These are phyloP conservation scores for Brachyistius frenatus DNA, from an alignment of 2,113 vertebrate species.

Conservation along the genomic window DNA sequence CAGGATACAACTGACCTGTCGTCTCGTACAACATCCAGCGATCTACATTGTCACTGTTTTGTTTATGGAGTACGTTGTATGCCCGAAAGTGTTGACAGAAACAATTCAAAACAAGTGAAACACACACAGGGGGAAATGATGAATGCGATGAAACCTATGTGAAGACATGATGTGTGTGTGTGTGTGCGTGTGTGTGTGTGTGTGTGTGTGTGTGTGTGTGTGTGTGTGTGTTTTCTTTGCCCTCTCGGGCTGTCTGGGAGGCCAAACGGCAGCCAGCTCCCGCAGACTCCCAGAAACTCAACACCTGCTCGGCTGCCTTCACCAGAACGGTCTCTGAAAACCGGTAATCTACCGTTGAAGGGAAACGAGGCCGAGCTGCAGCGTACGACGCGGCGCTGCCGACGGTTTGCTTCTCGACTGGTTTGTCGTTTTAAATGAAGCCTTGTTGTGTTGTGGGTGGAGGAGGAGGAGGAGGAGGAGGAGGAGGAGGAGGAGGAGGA, in stretches of 20 bases:
- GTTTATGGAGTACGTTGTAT: too few relatives aligned
- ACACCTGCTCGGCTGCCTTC: conserved; percentile 38
- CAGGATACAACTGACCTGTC: too few relatives aligned
- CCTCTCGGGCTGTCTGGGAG: conserved; percentile 26
- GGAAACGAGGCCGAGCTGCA: not conserved
- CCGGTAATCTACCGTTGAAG: conserved; percentile 46
- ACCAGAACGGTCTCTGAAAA: conserved; percentile 25
- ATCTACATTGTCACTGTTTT: too few relatives aligned
- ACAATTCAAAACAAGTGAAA: not conserved
- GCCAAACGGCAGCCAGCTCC: conserved; percentile 32
- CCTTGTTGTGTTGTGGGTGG: conserved; percentile 61
- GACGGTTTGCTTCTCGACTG: conserved; percentile 22
- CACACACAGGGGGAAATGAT: too few relatives aligned
- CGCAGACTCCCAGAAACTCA: conserved; percentile 41
- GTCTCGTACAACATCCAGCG: too few relatives aligned
- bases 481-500: conserved; percentile 39
- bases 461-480: conserved; percentile 25
- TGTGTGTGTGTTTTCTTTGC: conserved; percentile 42
- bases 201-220: not conserved
- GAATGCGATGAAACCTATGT: too few relatives aligned
- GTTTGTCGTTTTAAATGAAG: conserved; percentile 74
- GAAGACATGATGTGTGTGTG: too few relatives aligned
- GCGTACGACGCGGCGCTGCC: not conserved
- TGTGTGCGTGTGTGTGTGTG: too few relatives aligned
- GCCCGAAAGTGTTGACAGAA: not conserved